Evolutionary conservation across 2,797 vertebrate genomes (phyloP).

Genomic region (Sebastes minor): DNA sequence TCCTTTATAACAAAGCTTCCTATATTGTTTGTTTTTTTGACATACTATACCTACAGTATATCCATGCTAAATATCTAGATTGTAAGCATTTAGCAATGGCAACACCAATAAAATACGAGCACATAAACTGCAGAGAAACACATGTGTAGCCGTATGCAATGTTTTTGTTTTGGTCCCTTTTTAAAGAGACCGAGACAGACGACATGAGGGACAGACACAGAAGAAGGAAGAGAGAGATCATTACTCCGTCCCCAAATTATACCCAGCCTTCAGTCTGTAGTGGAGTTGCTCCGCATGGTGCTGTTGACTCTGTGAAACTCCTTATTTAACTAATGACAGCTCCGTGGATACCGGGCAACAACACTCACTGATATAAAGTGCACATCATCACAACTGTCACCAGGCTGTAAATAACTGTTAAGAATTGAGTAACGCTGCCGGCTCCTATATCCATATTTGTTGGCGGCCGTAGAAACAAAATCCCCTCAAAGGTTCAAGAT

Average conservation of each 20-base stretch:
- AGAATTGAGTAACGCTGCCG: constrained; percentile 31
- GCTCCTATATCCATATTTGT: not conserved
- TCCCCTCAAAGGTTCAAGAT: constrained; percentile 8
- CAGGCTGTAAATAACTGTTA: constrained; percentile 65
- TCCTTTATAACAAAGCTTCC: not conserved
- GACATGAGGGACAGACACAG: constrained; percentile 5
- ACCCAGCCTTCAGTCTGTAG: constrained; percentile 38
- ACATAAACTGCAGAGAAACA: not conserved
- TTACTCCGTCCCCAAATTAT: constrained; percentile 62
- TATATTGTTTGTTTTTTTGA: not conserved
- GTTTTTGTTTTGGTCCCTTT: constrained; percentile 19
- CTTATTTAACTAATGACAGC: constrained; percentile 69
- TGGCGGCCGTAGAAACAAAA: constrained; percentile 22
- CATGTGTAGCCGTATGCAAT: not conserved
- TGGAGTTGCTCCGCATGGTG: too few species aligned
- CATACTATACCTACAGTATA: too few species aligned
- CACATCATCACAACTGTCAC: constrained; percentile 55
- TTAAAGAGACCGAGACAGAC: constrained; percentile 4
- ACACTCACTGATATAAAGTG: constrained; percentile 46
- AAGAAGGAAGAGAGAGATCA: constrained; percentile 42
- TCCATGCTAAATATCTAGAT: too few species aligned
- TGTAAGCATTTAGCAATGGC: too few species aligned
- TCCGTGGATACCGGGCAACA: constrained; percentile 26
- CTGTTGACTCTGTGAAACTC: constrained; percentile 56
- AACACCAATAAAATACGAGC: too few species aligned